Conservation (phyloP, 2,113 vertebrate species). For the Oophaga pumilio region DNA sequence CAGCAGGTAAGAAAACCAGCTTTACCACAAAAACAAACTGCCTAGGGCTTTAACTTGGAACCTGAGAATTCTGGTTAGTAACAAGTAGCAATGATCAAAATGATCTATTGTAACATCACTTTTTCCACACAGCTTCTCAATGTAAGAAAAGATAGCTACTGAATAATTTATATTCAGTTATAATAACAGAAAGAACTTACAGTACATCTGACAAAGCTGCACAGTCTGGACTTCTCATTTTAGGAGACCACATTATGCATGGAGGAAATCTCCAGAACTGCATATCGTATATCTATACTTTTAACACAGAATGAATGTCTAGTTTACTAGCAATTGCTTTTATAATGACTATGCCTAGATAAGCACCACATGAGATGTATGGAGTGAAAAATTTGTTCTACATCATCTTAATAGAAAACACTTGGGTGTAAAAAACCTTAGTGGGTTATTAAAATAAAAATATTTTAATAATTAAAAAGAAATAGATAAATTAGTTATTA, state of each 20-base stretch:
- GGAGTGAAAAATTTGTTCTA: too few species aligned
- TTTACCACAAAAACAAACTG: slow-evolving; percentile 17
- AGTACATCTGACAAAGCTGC: not conserved
- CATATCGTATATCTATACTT: too few species aligned
- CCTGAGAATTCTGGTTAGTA: not conserved
- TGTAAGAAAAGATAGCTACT: not conserved
- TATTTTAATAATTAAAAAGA: too few species aligned
- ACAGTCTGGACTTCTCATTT: not conserved
- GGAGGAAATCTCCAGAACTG: not conserved
- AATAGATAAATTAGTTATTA: too few species aligned
- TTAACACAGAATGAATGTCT: too few species aligned
- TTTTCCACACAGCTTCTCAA: not conserved
- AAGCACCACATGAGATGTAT: too few species aligned
- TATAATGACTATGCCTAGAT: too few species aligned
- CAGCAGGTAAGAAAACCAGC: slow-evolving; percentile 12
- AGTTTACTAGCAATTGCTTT: too few species aligned
- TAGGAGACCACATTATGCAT: not conserved
- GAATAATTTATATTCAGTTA: not conserved
- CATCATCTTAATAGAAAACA: too few species aligned
- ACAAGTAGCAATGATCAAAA: not conserved
- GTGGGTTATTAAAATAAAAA: too few species aligned
- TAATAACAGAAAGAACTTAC: not conserved
- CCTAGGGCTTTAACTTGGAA: not conserved
- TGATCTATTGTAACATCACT: not conserved
- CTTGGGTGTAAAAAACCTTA: too few species aligned